phyloP scores from a whole-genome alignment of 2,797 vertebrate species.

The Mormyrus hasselquistii region DNA sequence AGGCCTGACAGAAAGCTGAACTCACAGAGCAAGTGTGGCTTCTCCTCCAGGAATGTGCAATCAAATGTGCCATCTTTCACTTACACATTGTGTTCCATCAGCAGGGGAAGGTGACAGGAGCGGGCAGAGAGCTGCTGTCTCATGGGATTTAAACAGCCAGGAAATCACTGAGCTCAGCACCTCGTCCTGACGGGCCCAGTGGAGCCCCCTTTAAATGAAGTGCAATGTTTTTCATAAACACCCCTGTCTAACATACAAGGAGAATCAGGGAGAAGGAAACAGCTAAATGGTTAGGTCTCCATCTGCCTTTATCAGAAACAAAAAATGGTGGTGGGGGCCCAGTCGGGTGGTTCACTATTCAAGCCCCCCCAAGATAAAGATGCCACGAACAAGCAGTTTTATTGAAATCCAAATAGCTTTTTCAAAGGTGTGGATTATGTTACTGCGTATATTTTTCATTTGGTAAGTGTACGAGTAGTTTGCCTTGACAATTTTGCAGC shows the following conservation, averaged over 20 bases:
- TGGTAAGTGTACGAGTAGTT: not conserved
- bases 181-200: conserved; percentile 67
- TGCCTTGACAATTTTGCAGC: not conserved
- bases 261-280: not conserved
- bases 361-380: not conserved
- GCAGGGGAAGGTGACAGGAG: conserved; percentile 57
- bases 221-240: conserved; percentile 64
- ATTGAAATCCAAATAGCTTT: conserved; percentile 1
- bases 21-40: conserved; percentile 27
- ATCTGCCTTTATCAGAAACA: not conserved
- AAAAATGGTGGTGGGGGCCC: not conserved
- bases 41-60: conserved; percentile 55
- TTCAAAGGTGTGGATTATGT: not conserved
- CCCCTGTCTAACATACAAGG: conserved; percentile 51
- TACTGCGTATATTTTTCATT: not conserved
- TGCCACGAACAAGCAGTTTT: not conserved
- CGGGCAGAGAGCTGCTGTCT: conserved; percentile 57
- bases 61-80: conserved; percentile 61
- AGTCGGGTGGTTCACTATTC: not conserved
- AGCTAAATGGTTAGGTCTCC: not conserved
- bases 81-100: conserved; percentile 66
- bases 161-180: conserved; percentile 71
- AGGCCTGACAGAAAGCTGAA: not conserved
- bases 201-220: conserved; percentile 58
- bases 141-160: conserved; percentile 62